phyloP scores from a whole-genome alignment of 2,888 invertebrate species.

The Yponomeuta plumbellus region DNA sequence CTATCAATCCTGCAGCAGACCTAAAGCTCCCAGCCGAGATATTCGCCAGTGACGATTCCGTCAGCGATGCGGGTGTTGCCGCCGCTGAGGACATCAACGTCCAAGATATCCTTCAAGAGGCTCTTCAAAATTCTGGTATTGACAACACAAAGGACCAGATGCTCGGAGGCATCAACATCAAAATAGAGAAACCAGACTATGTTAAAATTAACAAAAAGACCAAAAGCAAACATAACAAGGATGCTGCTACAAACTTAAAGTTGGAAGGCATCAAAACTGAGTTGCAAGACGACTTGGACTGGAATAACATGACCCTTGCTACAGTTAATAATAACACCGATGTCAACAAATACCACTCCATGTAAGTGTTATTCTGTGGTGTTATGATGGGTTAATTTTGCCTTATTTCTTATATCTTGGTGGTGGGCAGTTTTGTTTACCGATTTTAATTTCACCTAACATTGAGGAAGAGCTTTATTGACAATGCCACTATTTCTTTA shows the following conservation, averaged over 20 bases:
- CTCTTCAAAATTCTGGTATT: slow-evolving; percentile 34
- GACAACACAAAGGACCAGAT: slow-evolving; percentile 53
- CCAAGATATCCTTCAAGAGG: slow-evolving; percentile 43
- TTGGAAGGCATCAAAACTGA: slow-evolving; percentile 68
- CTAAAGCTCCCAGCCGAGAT: slow-evolving; percentile 68
- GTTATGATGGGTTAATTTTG: slow-evolving; percentile 11
- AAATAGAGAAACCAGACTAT: slow-evolving; percentile 47
- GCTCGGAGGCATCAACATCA: slow-evolving; percentile 65
- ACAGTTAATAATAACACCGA: slow-evolving; percentile 61
- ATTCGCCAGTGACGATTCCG: slow-evolving; percentile 66
- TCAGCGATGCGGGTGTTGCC: slow-evolving; percentile 53
- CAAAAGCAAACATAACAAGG: slow-evolving; percentile 38
- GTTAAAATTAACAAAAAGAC: slow-evolving; percentile 40
- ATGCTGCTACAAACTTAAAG: slow-evolving; percentile 36
- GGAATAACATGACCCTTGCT: slow-evolving; percentile 68
- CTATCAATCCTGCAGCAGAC: slow-evolving; percentile 57
- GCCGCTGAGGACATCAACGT: slow-evolving; percentile 43
- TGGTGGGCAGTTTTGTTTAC: too few species aligned
- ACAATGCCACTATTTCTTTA: neutral
- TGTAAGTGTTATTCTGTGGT: slow-evolving; percentile 46
- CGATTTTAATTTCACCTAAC: neutral
- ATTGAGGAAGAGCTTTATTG: neutral
- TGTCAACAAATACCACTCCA: slow-evolving; percentile 56
- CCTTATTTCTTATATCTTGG: slow-evolving; percentile 1
- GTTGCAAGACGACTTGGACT: slow-evolving; percentile 66